Evolutionary conservation across 2,888 invertebrate species (phyloP).

Genomic region (Rhagonycha fulva): DNA sequence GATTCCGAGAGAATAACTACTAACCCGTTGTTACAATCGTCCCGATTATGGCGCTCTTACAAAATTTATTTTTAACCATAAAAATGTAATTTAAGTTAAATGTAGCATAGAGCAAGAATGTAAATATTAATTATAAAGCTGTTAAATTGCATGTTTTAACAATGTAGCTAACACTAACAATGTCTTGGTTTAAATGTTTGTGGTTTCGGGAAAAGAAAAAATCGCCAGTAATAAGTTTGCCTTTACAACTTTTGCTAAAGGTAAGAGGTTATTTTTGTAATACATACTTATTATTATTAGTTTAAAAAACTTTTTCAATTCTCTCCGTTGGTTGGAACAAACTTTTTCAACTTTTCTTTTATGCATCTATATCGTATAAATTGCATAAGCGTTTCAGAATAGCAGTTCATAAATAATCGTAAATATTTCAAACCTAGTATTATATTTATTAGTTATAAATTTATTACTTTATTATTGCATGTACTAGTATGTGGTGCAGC

Average conservation of each 20-base stretch:
- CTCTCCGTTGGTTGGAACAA: neutral
- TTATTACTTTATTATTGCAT: neutral
- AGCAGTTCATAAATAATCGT: neutral
- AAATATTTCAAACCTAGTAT: neutral
- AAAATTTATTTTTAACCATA: neutral
- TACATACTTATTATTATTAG: neutral
- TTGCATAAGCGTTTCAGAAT: neutral
- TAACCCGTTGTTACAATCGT: constrained; percentile 16
- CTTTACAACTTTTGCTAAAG: constrained; percentile 45
- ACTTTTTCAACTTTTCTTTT: neutral
- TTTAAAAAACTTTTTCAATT: neutral
- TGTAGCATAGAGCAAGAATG: neutral
- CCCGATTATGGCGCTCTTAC: constrained; percentile 10
- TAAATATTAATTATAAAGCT: neutral
- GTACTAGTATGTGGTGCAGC: too few species aligned
- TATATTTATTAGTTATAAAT: neutral
- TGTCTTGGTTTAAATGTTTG: constrained; percentile 44
- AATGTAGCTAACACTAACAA: constrained; percentile 12
- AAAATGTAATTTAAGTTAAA: neutral
- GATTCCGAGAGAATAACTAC: constrained; percentile 24
- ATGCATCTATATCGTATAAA: neutral
- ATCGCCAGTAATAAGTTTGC: constrained; percentile 41
- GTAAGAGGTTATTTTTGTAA: constrained; percentile 30
- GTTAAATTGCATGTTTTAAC: neutral
- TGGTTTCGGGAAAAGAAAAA: constrained; percentile 41